Conservation (phyloP, 2,888 invertebrate species). For the Lucinisca nassula region DNA sequence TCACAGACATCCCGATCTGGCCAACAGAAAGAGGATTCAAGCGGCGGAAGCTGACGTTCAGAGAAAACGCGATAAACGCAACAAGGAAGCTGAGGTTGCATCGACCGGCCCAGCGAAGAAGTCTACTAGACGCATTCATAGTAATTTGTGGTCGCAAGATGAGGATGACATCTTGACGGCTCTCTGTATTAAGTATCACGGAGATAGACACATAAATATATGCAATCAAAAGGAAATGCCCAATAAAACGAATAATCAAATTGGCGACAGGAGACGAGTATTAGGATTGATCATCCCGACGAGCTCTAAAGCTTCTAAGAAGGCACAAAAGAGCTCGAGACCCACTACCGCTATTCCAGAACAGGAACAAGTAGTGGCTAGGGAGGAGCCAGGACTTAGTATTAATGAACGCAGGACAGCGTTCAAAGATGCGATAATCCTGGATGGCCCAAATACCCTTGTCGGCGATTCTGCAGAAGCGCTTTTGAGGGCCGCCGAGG, state of each 20-base stretch:
- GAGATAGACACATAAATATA: not conserved
- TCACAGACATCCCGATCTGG: slow-evolving; percentile 23
- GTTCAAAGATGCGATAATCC: not conserved
- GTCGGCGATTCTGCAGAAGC: not conserved
- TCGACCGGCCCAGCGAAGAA: not conserved
- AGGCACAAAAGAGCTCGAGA: no score
- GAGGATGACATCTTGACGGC: not conserved
- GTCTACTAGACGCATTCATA: not conserved
- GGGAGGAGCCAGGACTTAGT: not conserved
- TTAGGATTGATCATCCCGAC: not conserved
- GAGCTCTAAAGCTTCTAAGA: not conserved
- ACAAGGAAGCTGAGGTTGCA: not conserved
- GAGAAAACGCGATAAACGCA: not conserved
- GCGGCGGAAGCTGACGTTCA: not conserved
- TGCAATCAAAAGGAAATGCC: not conserved
- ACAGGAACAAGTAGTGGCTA: not conserved
- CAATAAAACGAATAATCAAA: not conserved
- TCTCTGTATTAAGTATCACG: not conserved
- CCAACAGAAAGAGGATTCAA: slow-evolving; percentile 6
- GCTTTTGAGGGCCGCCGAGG: not conserved
- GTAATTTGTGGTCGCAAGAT: not conserved
- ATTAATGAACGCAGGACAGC: no score
- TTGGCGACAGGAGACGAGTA: not conserved
- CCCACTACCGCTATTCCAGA: no score
- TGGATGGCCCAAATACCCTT: not conserved